These are phyloP conservation scores for Pteruthius melanotis DNA, from an alignment of 2,113 vertebrate species.

Conservation along the genomic window DNA sequence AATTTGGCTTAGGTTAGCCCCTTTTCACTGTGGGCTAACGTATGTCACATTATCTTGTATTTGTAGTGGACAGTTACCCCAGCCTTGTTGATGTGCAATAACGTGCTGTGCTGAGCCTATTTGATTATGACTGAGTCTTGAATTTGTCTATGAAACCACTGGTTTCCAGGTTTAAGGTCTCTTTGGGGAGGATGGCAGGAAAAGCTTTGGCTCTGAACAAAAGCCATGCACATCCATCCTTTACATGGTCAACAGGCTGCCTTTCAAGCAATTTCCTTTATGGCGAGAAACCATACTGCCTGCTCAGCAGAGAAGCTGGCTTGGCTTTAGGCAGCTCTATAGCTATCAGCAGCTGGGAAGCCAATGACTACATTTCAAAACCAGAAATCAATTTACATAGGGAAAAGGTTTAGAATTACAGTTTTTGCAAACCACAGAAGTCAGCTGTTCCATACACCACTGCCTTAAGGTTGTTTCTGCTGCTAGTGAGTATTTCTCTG, in stretches of 20 bases:
- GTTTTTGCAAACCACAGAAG: neutral
- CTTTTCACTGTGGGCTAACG: constrained; percentile 40
- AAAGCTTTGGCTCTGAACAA: constrained; percentile 1
- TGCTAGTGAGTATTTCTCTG: neutral
- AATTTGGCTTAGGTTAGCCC: constrained; percentile 47
- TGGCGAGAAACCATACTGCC: constrained; percentile 9
- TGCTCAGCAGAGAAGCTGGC: constrained; percentile 27
- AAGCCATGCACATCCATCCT: constrained; percentile 1
- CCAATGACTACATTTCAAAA: neutral
- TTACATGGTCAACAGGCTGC: neutral
- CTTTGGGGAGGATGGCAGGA: neutral
- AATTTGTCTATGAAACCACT: constrained; percentile 8
- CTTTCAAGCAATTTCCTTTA: constrained; percentile 13
- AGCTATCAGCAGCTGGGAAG: constrained; percentile 21
- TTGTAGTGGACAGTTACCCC: constrained; percentile 28
- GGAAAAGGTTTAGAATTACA: neutral
- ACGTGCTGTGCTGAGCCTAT: neutral
- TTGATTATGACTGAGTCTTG: neutral
- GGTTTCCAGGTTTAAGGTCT: constrained; percentile 27
- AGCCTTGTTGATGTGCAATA: neutral
- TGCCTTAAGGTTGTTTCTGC: neutral
- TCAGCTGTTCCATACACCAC: neutral
- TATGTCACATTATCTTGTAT: constrained; percentile 21
- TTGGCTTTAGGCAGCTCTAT: constrained; percentile 3
- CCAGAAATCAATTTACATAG: neutral